Base-by-base conservation (phyloP, 2,888 invertebrate species). In the Hartigia nigra region DNA sequence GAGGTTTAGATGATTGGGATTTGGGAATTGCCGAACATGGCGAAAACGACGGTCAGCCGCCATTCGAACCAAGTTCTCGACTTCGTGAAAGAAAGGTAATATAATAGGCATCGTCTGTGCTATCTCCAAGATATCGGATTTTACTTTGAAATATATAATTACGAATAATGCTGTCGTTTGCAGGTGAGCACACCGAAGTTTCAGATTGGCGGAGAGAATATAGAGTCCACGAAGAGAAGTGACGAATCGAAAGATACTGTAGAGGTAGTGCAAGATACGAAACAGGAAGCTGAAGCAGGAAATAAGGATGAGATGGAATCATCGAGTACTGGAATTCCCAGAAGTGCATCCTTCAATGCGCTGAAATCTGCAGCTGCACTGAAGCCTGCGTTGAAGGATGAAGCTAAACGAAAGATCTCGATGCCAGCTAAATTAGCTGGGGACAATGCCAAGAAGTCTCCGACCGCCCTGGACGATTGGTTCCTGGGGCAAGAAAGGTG, bases 1-100 rank as follows among this genome's bases (percentile, higher is more conserved):
- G 92, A 69, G 92, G 91, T 74, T 86, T 92, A 77, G 92, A 93
- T 84, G 93, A 93, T 85, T 93, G 93, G 93, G 93, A 92, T 82
- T 83, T 93, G 35, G 91, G 91, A 31, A 90, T 93, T 69, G 90
- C 92, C 69, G 92, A 92, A 85, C 92, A 92, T 86, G 84, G 84
- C 79, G 77, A 80, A 82, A 82, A 83, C 81, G 84, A 82, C 76
- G 82, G 80, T 5, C 76, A 70, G 11, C 32, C 79, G 34, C 74
- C 77, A 5, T 31, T 74, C 34, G 77, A 77, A 69, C 77, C 79
- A 14, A 77, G 23, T 31, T 79, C 79, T 32, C n/a, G 79, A n/a
- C 36, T 76, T 31, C 72, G 55, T 23, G 77, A 79, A n/a, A 70
- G 77, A 75, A 79, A 79, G 79, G 79, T 79, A 36, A 74, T 5